Percentiles rank a stretch among this genome's conserved stretches.
Conservation (phyloP, 2,888 invertebrate genomes). For the Pollenia amentaria region DNA sequence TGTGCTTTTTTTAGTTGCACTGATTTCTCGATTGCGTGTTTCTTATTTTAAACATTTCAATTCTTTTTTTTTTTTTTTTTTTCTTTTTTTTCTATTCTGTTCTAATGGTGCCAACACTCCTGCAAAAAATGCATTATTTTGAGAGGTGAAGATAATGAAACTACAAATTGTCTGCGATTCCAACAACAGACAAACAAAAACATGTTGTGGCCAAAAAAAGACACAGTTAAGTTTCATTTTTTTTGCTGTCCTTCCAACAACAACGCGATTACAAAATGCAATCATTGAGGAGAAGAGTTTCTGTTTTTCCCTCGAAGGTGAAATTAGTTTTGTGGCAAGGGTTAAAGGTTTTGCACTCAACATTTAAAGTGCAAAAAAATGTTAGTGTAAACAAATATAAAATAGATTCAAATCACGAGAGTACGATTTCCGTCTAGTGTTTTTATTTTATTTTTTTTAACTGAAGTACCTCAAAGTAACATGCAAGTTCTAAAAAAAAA, state of each 20-base stretch:
- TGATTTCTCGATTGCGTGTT: conserved; percentile 61
- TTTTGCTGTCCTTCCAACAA: background rate
- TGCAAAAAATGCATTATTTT: conserved; percentile 2
- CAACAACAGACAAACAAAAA: conserved; percentile 16
- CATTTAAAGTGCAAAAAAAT: conserved; percentile 5
- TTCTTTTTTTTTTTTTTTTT: background rate
- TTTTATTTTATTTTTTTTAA: background rate
- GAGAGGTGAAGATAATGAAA: conserved; percentile 48
- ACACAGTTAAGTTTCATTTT: conserved; percentile 11
- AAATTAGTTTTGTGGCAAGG: background rate
- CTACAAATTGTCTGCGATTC: conserved; percentile 53
- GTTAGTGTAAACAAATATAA: conserved; percentile 8
- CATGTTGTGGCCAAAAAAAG: conserved; percentile 4
- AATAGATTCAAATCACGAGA: conserved; percentile 37
- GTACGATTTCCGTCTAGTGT: conserved; percentile 36
- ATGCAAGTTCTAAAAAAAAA: conserved; percentile 46
- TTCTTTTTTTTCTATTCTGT: background rate
- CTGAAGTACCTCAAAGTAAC: conserved; percentile 24
- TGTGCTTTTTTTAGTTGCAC: conserved; percentile 33
- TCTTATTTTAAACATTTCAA: conserved; percentile 44
- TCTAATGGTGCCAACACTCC: background rate
- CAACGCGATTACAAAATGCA: conserved; percentile 17
- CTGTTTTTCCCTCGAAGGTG: background rate
- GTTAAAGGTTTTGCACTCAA: conserved; percentile 25
- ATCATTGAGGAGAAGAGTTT: conserved; percentile 13